These are phyloP conservation scores for Zaprionus kolodkinae DNA, from an alignment of 1,140 invertebrate species.

Conservation along the genomic window DNA sequence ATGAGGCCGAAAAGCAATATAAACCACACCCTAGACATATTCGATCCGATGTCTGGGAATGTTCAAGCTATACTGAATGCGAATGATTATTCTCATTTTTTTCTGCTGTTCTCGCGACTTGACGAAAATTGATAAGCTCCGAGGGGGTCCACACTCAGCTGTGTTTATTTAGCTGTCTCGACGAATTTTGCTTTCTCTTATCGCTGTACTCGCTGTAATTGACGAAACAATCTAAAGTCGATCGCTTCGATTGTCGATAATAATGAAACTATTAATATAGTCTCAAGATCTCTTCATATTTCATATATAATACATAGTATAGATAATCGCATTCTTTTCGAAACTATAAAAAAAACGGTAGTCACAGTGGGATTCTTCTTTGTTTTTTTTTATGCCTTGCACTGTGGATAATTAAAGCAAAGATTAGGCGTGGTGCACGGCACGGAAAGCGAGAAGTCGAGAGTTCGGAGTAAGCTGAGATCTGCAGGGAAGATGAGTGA, in stretches of 20 bases:
- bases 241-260: background rate
- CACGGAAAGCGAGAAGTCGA: slow-evolving; percentile 17
- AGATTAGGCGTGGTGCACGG: slow-evolving; percentile 62
- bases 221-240: background rate
- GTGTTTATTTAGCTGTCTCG: slow-evolving; percentile 6
- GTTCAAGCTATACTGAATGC: slow-evolving; percentile 27
- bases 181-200: slow-evolving; percentile 12
- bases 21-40: slow-evolving; percentile 12
- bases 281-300: background rate
- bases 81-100: background rate
- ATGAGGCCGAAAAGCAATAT: slow-evolving; percentile 17
- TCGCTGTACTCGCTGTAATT: slow-evolving; percentile 6
- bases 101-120: slow-evolving; percentile 1
- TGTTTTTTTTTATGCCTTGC: slow-evolving; percentile 29
- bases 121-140: slow-evolving; percentile 1
- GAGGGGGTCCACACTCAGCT: background rate
- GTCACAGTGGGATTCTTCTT: slow-evolving; percentile 21
- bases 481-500: slow-evolving; percentile 9
- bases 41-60: slow-evolving; percentile 15
- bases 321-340: slow-evolving; percentile 3
- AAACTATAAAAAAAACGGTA: slow-evolving; percentile 21
- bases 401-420: slow-evolving; percentile 58
- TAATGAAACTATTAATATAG: background rate
- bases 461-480: slow-evolving; percentile 1
- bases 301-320: background rate